These are phyloP conservation scores for Trichosurus vulpecula DNA, from an alignment of 2,797 vertebrate genomes.

Conservation along the genomic window DNA sequence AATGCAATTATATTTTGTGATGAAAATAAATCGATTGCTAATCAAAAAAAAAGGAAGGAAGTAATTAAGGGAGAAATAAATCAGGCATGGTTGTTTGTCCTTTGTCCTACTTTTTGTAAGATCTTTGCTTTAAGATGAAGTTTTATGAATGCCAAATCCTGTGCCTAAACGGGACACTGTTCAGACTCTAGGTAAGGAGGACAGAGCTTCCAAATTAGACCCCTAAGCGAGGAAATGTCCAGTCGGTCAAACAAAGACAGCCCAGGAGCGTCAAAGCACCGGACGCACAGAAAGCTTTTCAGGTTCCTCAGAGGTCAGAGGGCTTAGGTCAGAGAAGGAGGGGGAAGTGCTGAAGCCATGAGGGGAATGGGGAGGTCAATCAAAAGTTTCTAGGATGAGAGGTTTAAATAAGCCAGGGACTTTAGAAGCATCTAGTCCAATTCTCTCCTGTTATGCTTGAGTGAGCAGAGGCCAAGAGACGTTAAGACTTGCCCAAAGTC, in stretches of 20 bases:
- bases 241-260: not conserved
- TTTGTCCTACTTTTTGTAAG: conserved; percentile 16
- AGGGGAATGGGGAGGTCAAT: not conserved
- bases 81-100: not conserved
- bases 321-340: conserved; percentile 8
- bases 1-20: conserved; percentile 41
- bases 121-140: conserved; percentile 49
- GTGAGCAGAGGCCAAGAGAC: not conserved
- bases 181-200: not conserved
- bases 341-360: not conserved
- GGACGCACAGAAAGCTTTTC: conserved; percentile 34
- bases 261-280: not conserved
- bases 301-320: conserved; percentile 42
- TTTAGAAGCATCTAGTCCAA: not conserved
- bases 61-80: not conserved
- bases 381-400: not conserved
- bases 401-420: not conserved
- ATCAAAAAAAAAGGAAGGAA: conserved; percentile 25
- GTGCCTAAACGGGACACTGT: not conserved
- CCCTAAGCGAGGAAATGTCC: conserved; percentile 41
- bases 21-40: conserved; percentile 41
- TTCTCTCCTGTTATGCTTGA: not conserved
- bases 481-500: not conserved
- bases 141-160: not conserved
- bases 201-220: conserved; percentile 27